Evolutionary conservation across 2,888 invertebrate species (phyloP), one percentile per base, ranked within the genome.

Genomic region (Drepanosiphum platanoidis): DNA sequence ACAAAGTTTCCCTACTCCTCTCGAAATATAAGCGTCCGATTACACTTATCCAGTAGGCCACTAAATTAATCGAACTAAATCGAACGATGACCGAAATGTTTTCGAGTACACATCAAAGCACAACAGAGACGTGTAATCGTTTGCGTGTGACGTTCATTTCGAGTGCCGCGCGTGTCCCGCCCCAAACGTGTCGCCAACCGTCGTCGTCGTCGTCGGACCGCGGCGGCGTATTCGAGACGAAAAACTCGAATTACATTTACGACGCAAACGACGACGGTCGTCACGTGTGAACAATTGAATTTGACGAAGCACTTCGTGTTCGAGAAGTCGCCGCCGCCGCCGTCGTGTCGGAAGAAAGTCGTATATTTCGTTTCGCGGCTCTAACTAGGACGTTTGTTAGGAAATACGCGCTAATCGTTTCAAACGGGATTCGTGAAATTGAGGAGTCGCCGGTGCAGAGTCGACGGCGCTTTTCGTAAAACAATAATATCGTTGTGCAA

Each of bases 381-480:
- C 30, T 64, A 78, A 39, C 30, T 64, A 78, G 77, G 77, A 18
- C 77, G 39, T 30, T 9, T 4, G 30, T 64, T 46, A 32, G 32
- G 78, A 66, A 30, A 75, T 58, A 30, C 15, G 13, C 15, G 13
- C 15, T 58, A 27, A 58, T 61, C n/a, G 75, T 58, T 61, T 15
- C 11, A 34, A 32, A 34, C 22, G 4, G 27, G 3, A 34, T 34
- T 34, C 15, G n/a, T n/a, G 18, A 77, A 61, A 61, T 39, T 39
- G 7, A 61, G 39, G 39, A 77, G 61, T 66, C 42, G 32, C 42
- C 66, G 36, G 52, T 18, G 36, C 32, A 27, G 30, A 42, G 30
- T 30, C 42, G 30, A 72, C 46, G 30, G 13, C 34, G 75, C 36
- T 75, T 58, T 58, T 58, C n/a, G 15, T 36, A 58, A 75, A 75